phyloP scores from a whole-genome alignment of 2,113 vertebrate species.

The Oophaga pumilio region DNA sequence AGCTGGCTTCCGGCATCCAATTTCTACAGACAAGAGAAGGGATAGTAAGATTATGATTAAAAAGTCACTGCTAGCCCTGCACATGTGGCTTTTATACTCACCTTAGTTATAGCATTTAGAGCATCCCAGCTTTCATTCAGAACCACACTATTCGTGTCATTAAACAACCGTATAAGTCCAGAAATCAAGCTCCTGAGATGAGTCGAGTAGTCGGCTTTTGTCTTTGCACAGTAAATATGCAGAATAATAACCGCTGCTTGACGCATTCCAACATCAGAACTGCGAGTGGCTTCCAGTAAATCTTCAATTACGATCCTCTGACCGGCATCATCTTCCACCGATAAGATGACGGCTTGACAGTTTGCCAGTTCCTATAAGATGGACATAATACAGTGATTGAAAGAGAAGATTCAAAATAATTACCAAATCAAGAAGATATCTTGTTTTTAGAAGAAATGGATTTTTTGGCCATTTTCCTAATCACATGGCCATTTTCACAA shows the following conservation, averaged over 20 bases:
- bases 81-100: slow-evolving; percentile 60
- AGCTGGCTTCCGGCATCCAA: slow-evolving; percentile 94
- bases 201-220: slow-evolving; percentile 86
- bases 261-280: slow-evolving; percentile 84
- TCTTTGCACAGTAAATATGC: slow-evolving; percentile 91
- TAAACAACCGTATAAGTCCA: slow-evolving; percentile 91
- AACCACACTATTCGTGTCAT: slow-evolving; percentile 86
- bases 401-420: background rate
- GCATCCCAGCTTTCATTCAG: slow-evolving; percentile 96
- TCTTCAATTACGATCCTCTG: slow-evolving; percentile 95
- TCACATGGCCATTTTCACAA: background rate
- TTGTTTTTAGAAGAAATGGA: background rate
- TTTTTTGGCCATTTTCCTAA: background rate
- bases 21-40: slow-evolving; percentile 73
- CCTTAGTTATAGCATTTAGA: slow-evolving; percentile 94
- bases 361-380: slow-evolving; percentile 85
- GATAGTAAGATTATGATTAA: background rate
- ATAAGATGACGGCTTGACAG: slow-evolving; percentile 93
- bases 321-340: slow-evolving; percentile 91
- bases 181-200: slow-evolving; percentile 88
- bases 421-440: background rate
- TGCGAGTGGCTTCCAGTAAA: slow-evolving; percentile 89
- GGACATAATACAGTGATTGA: background rate
- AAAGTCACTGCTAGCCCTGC: background rate
- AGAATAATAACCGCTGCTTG: slow-evolving; percentile 90